Base-by-base conservation (phyloP, 2,888 invertebrate species). In the Euphydryas editha region DNA sequence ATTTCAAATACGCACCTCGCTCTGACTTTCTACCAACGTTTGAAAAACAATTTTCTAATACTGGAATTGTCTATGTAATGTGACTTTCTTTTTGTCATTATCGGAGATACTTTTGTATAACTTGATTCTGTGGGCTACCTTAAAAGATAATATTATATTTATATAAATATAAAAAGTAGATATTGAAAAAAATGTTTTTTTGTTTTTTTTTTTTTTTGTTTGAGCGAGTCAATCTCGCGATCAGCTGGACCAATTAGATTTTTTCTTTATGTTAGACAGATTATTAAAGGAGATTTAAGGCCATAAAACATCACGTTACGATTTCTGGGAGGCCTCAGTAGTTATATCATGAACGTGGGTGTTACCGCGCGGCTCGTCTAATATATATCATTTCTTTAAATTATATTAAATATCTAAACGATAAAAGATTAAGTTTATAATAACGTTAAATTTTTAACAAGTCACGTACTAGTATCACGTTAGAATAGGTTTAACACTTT, bases 21-120 rank as follows among this genome's bases (percentile, higher is more conserved):
- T 21, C 51, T 30, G 51, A 62, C 66, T 66, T 66, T 66, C 66
- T 66, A 61, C 21, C 37, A 37, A 20, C 46, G 21, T 62, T 61
- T 21, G 57, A 36, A 47, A 60, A 51, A 46, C 30, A 13, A 42
- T 46, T 59, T 59, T 46, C 36, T 57, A 58, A 42, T 57, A 49
- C 37, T 17, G 13, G 47, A 49, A 56, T 57, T 30, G 15, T 42
- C 51, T 46, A 55, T 24, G 36, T 24, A n/a, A 51, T 1, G 13
- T 2, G 20, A 47, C 11, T 20, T 47, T 47, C 47, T 47, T 47
- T 47, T 47, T 21, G 20, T 47, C 10, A 13, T 13, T 47, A 21
- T 47, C 13, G 18, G 8, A 47, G 5, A 18, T 47, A 13, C 0
- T 20, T 47, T 20, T 36, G 36, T 36, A 18, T 10, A 46, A 18